A percentile compares a stretch with the other conserved stretches of the same genome.
Conservation (phyloP, 2,113 vertebrate genomes). For the Sebastes schlegelii region DNA sequence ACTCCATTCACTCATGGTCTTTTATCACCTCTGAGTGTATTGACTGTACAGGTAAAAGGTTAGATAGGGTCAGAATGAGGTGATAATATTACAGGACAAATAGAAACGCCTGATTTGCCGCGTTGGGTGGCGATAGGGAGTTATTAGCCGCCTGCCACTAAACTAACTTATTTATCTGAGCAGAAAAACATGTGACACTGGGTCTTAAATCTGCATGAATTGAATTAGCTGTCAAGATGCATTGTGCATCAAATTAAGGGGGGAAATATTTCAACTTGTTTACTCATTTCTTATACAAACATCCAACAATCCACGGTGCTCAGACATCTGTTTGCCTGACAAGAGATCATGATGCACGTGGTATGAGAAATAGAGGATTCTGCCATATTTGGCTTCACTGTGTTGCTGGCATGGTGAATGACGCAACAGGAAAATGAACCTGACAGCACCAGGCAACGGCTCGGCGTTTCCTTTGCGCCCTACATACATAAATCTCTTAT, state of each 20-base stretch:
- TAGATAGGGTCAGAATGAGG: slow-evolving; percentile 57
- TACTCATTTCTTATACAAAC: slow-evolving; percentile 73
- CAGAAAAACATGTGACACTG: slow-evolving; percentile 69
- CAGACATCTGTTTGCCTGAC: slow-evolving; percentile 77
- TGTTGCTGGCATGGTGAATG: slow-evolving; percentile 76
- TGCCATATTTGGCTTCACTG: slow-evolving; percentile 74
- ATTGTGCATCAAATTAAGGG: slow-evolving; percentile 86
- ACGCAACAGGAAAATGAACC: slow-evolving; percentile 79
- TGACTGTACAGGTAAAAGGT: slow-evolving; percentile 70
- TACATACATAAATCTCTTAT: slow-evolving; percentile 85
- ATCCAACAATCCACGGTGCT: slow-evolving; percentile 67
- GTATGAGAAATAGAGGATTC: slow-evolving; percentile 62
- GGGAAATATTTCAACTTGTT: slow-evolving; percentile 75
- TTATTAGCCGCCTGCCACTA: slow-evolving; percentile 47
- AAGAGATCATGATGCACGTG: slow-evolving; percentile 67
- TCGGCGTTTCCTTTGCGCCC: slow-evolving; percentile 77
- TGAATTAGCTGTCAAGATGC: slow-evolving; percentile 79
- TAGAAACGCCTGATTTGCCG: slow-evolving; percentile 30
- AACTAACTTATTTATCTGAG: slow-evolving; percentile 51
- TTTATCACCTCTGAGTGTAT: slow-evolving; percentile 68
- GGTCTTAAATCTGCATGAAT: slow-evolving; percentile 50
- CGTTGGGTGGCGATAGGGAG: not conserved
- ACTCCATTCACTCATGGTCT: slow-evolving; percentile 67
- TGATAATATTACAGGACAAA: slow-evolving; percentile 67
- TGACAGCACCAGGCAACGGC: slow-evolving; percentile 80